A percentile compares a stretch with the other conserved stretches of the same genome.
Conservation (phyloP, 2,113 vertebrate genomes). For the Chaetura pelagica region DNA sequence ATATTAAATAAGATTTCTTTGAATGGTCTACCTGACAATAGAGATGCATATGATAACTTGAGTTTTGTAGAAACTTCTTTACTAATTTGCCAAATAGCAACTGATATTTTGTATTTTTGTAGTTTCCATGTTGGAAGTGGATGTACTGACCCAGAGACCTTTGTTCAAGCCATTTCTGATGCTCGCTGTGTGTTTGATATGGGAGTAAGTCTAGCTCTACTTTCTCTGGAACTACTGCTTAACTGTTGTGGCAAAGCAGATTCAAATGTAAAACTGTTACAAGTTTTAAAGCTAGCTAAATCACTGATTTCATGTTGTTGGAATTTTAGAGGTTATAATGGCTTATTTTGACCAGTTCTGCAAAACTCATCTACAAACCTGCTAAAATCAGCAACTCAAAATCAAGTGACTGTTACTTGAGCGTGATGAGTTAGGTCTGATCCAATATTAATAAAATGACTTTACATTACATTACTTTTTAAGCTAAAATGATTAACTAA, state of each 20-base stretch:
- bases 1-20: background rate
- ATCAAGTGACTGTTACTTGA: background rate
- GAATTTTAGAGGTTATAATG: background rate
- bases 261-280: rapidly evolving
- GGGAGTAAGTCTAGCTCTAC: slow-evolving; percentile 82
- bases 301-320: background rate
- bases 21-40: background rate
- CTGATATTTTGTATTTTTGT: background rate
- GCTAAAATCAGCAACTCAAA: background rate
- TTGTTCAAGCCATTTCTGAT: slow-evolving; percentile 90
- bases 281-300: background rate
- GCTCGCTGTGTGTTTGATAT: slow-evolving; percentile 95
- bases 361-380: background rate
- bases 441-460: background rate
- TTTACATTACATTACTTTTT: background rate
- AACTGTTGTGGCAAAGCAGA: background rate
- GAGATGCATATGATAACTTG: background rate
- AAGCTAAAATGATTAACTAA: background rate
- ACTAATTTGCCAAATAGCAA: background rate
- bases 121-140: slow-evolving; percentile 98
- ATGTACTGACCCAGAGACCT: slow-evolving; percentile 91
- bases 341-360: background rate
- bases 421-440: background rate
- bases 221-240: background rate
- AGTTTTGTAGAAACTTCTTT: background rate